phyloP scores from a whole-genome alignment of 1,140 invertebrate species.

The Drosophila prosaltans region DNA sequence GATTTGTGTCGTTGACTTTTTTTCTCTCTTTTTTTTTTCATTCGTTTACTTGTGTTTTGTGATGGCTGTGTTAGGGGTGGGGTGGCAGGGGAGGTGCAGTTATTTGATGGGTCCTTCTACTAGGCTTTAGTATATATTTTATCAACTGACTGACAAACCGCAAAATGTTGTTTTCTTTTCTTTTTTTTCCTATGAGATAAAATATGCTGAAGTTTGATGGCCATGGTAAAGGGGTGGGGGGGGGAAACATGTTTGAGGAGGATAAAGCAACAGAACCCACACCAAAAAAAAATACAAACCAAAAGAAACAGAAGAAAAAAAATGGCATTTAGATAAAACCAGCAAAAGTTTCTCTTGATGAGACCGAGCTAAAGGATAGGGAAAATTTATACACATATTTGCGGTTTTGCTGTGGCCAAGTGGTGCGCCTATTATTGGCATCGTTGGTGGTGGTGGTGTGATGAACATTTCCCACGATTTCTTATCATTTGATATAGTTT shows the following conservation, averaged over 20 bases:
- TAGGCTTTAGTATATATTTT: conserved; percentile 31
- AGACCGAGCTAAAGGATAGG: neutral
- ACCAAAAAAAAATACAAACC: conserved; percentile 12
- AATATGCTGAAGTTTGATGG: conserved; percentile 4
- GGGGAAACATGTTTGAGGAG: neutral
- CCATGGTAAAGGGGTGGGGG: too few relatives aligned
- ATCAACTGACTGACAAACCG: conserved; percentile 52
- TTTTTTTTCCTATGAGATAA: conserved; percentile 47
- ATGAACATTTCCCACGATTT: conserved; percentile 8
- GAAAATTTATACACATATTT: conserved; percentile 43
- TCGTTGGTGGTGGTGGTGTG: neutral
- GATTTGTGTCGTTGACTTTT: conserved; percentile 65
- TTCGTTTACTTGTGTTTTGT: neutral
- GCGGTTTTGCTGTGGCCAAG: conserved; percentile 22
- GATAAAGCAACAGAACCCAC: conserved; percentile 20
- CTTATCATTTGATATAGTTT: conserved; percentile 3
- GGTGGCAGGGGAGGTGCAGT: neutral
- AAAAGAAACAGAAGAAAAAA: conserved; percentile 26
- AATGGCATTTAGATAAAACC: conserved; percentile 75
- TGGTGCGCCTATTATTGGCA: neutral
- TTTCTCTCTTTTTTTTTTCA: neutral
- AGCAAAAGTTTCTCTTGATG: conserved; percentile 40
- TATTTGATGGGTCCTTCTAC: neutral
- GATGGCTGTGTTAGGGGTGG: neutral
- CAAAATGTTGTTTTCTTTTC: conserved; percentile 27